phyloP scores from a whole-genome alignment of 2,797 vertebrate species.

The Sebastes cheni region DNA sequence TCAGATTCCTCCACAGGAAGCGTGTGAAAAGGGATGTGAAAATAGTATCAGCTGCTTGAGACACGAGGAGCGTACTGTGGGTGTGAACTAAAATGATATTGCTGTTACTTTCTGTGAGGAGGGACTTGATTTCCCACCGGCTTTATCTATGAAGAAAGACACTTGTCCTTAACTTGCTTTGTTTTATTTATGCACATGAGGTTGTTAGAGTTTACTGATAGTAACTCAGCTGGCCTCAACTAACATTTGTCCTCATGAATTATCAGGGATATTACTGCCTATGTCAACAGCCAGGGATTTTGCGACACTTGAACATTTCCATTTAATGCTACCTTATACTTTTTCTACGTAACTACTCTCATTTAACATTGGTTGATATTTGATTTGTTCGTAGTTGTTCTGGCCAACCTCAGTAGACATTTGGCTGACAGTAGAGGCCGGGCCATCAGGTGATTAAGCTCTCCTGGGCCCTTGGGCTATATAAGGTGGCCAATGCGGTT shows the following conservation, averaged over 20 bases:
- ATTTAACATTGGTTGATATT: background rate
- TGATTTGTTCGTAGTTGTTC: background rate
- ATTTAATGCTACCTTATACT: background rate
- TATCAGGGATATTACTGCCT: background rate
- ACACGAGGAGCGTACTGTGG: background rate
- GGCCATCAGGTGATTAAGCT: background rate
- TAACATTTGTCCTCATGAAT: background rate
- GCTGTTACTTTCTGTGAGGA: background rate
- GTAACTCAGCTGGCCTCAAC: background rate
- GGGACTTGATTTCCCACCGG: background rate
- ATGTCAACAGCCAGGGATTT: background rate
- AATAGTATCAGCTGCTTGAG: constrained; percentile 19
- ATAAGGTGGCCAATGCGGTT: background rate
- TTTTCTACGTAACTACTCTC: background rate
- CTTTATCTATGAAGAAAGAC: background rate
- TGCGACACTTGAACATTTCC: background rate
- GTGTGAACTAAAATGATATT: constrained; percentile 10
- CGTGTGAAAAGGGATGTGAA: constrained; percentile 44
- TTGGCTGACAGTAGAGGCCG: background rate
- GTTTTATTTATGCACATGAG: background rate
- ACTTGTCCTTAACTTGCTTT: background rate
- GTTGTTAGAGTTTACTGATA: background rate
- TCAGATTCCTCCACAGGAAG: background rate
- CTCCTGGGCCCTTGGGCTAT: background rate
- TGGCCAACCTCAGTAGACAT: background rate